Base-by-base conservation (phyloP, 2,113 vertebrate genomes). In the Muntiacus reevesi region DNA sequence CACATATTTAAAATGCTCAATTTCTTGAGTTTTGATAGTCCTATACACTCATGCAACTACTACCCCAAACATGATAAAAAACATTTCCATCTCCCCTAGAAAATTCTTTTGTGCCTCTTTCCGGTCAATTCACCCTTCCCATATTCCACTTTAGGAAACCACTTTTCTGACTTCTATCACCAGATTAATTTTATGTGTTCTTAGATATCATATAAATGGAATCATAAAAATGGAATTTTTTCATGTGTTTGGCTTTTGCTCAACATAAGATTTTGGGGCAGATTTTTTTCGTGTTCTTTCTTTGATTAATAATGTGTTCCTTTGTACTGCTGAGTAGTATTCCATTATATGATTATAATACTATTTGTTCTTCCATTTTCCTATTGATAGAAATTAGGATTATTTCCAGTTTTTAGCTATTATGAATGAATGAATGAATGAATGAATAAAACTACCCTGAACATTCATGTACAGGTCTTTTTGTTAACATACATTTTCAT, bases 311-410 rank as follows among this genome's bases (percentile, higher is more conserved):
- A 23, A 95, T 74, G 67, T 47, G 16, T 87, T 87, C 54, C 27
- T 90, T 91, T 97, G 36, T 87, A 62, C 54, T 93, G 33, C 81
- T 95, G 43, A 89, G 40, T 90, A 86, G 14, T 95, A 79, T 89
- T 81, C 59, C 54, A 90, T 89, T 36, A 21, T 93, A 54, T 60
- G 50, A 59, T 90, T 95, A 74, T 60, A 55, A 45, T 25, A 47
- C 28, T 71, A 64, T 86, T 93, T 91, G 36, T 83, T 55, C 57
- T 97, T 95, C 59, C 50, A 7, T 79, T 92, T 8, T 64, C 11
- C 67, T 79, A 9, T 78, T 87, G 43, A n/a, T 96, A 43, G 40
- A 57, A 81, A 57, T 40, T 95, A 86, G 43, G 12, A 21, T 88
- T 84, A 57, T 89, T 89, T 86, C 93, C 50, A 67, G 28, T n/a